Base-by-base conservation (phyloP, 2,797 vertebrate genomes). In the Babyrousa celebensis region DNA sequence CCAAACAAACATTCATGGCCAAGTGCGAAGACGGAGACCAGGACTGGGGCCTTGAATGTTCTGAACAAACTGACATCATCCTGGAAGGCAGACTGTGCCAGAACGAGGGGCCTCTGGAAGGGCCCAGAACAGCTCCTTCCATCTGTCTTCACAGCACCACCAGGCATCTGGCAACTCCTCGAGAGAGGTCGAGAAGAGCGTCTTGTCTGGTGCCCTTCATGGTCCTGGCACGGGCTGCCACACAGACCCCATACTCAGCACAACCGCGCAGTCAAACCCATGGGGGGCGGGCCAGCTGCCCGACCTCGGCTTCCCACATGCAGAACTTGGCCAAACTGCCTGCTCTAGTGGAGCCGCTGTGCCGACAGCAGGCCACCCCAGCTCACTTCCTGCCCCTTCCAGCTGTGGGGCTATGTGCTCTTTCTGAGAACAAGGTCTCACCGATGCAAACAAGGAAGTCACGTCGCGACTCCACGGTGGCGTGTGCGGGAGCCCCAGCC, bases 201-300 rank as follows among this genome's bases (percentile, higher is more conserved):
- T 89, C 83, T 86, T 68, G 85, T 82, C 96, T 96, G 78, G 77
- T 95, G 94, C 89, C 89, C 96, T 97, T 96, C n/a, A 62, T 1
- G 10, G 86, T 85, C 58, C 91, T 96, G 97, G 97, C 94, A 86
- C 17, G 12, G 71, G 89, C 71, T 36, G 58, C 94, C 25, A 23
- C 0, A 0, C 93, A 93, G 89, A 93, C 0, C 3, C 72, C 1
- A 17, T 63, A 43, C 86, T 97, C 82, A 63, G 89, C 91, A 67
- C 82, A 87, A 95, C 91, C 87, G 12, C 7, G 17, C 43, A 36
- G 86, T 75, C 18, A 43, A 87, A 68, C 52, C 52, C n/a, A 9
- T 0, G 0, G 96, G 60, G 89, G 25, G 25, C 36, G 56, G 85
- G 65, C 85, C 95, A 94, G 96, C 90, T 92, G 91, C 83, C 74